phyloP scores from a whole-genome alignment of 2,113 vertebrate species.

The Myrmecophaga tridactyla region DNA sequence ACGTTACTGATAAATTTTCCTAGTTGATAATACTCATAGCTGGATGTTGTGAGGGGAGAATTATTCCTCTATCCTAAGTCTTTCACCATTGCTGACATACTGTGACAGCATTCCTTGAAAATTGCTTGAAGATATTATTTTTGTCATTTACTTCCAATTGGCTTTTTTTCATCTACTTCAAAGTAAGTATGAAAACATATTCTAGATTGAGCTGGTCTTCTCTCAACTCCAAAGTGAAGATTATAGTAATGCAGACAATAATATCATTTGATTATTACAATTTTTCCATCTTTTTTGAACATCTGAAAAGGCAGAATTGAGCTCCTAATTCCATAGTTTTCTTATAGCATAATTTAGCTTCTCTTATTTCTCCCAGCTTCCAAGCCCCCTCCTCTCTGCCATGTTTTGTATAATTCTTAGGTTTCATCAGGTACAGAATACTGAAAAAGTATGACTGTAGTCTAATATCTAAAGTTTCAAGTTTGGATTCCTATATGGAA shows the following conservation, averaged over 20 bases:
- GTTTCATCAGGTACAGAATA: neutral
- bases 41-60: neutral
- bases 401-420: neutral
- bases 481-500: neutral
- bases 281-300: constrained; percentile 70
- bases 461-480: constrained; percentile 24
- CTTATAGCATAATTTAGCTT: neutral
- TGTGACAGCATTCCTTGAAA: constrained; percentile 27
- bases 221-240: constrained; percentile 41
- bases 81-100: constrained; percentile 4
- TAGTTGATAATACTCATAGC: constrained; percentile 9
- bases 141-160: constrained; percentile 39
- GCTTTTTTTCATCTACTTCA: constrained; percentile 62
- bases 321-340: constrained; percentile 49
- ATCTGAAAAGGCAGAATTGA: constrained; percentile 53
- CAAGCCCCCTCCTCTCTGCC: neutral
- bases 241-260: constrained; percentile 55
- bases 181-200: constrained; percentile 65
- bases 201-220: constrained; percentile 42
- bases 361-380: constrained; percentile 3
- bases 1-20: constrained; percentile 8
- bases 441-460: neutral
- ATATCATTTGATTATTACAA: constrained; percentile 75
- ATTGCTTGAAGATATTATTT: neutral
- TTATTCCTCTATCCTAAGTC: neutral